Base-by-base conservation (phyloP, 2,888 invertebrate genomes). In the Chloroclystis v-ata region DNA sequence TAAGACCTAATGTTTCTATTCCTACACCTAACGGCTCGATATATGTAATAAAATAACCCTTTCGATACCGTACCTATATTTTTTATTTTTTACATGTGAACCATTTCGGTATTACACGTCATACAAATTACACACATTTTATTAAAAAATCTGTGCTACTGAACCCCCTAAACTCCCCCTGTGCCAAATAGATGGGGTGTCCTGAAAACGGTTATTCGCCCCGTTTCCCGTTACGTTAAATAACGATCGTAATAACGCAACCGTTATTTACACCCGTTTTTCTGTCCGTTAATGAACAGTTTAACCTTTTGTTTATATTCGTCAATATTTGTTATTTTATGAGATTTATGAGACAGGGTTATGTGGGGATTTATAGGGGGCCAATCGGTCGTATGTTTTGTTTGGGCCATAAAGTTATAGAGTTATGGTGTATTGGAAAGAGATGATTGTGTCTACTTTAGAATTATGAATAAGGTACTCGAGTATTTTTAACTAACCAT, bases 231-330 rank as follows among this genome's bases (percentile, higher is more conserved):
- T 56, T 56, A 4, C 20, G 20, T 20, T 59, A 57, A 57, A 52
- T 52, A 55, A 35, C 50, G 43, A 50, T 52, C 54, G 56, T 54
- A 55, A 55, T 57, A 60, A 54, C 56, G 52, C 53, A 41, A 47
- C 35, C 35, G 55, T 58, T 51, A 59, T 57, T 57, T 57, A 60
- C 52, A 35, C 35, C 9, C 49, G 49, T 54, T 53, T 59, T 59
- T 54, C 51, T 47, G 47, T 43, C 43, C 33, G 48, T 51, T 53
- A 49, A 54, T 54, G 49, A 49, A 47, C 46, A 30, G 47, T 42
- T 47, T 51, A 39, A 48, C 49, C 26, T 53, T 55, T 57, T 35
- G 28, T 49, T 43, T 42, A 37, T 43, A 42, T 50, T 24, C 46
- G 46, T 46, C 49, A 50, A 43, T 43, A 26, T 12, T 43, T 30